phyloP scores from a whole-genome alignment of 2,888 invertebrate genomes.

The Tanypteryx hageni region DNA sequence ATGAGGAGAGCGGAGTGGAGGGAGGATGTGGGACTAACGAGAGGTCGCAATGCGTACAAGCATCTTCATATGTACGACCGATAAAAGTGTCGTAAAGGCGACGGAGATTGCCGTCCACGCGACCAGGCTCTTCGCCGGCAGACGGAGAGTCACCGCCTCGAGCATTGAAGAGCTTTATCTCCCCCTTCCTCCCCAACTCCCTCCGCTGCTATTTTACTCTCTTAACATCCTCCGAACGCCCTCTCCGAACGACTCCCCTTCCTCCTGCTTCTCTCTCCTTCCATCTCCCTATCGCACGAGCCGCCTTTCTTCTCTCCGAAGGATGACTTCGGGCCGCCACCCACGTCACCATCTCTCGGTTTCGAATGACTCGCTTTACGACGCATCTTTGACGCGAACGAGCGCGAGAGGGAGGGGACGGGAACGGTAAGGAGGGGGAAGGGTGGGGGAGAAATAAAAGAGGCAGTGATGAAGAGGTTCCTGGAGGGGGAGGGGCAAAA shows the following conservation, averaged over 20 bases:
- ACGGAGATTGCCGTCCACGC: conserved; percentile 35
- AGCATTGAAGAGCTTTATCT: background rate
- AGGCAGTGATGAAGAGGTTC: background rate
- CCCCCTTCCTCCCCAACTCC: background rate
- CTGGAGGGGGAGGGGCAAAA: background rate
- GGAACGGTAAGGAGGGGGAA: background rate
- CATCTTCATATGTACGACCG: conserved; percentile 46
- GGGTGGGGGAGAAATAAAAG: background rate
- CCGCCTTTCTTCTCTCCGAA: too few relatives aligned
- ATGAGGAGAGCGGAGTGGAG: background rate
- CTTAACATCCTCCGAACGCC: background rate
- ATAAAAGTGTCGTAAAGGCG: conserved; percentile 41
- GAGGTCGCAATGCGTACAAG: conserved; percentile 24
- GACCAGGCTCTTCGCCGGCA: background rate
- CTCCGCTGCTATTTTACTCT: background rate
- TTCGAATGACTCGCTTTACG: background rate
- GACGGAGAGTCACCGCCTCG: background rate
- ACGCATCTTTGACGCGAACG: background rate
- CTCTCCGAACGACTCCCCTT: background rate
- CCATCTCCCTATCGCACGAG: too few relatives aligned
- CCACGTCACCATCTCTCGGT: background rate
- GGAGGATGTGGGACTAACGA: background rate
- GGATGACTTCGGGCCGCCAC: too few relatives aligned
- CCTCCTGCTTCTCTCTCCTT: too few relatives aligned
- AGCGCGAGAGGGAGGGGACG: background rate